A percentile compares a stretch with the other conserved stretches of the same genome.
phyloP scores from a whole-genome alignment of 2,113 vertebrate genomes.

The Hydrolagus affinis region DNA sequence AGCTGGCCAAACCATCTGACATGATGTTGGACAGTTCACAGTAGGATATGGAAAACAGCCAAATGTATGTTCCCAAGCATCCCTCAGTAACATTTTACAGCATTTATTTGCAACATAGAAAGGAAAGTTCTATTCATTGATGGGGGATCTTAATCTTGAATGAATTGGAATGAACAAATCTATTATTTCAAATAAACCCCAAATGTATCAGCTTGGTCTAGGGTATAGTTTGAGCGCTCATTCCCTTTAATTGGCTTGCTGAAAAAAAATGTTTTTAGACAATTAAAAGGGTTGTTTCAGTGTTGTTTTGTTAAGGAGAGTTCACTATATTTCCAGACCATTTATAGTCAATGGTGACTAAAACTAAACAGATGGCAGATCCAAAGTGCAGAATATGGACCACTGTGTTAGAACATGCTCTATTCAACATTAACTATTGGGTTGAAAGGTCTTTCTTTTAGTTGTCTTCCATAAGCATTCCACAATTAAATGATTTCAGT shows the following conservation, averaged over 20 bases:
- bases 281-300: background rate
- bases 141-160: background rate
- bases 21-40: background rate
- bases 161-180: background rate
- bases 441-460: background rate
- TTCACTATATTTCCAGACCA: background rate
- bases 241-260: background rate
- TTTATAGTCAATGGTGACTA: background rate
- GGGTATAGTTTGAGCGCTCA: background rate
- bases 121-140: background rate
- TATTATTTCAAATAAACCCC: background rate
- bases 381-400: background rate
- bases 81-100: background rate
- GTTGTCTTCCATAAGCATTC: background rate
- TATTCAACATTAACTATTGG: background rate
- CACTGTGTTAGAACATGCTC: background rate
- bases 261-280: background rate
- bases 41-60: background rate
- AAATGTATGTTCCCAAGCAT: background rate
- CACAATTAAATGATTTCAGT: background rate
- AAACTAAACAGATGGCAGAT: background rate
- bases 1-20: background rate
- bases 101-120: background rate
- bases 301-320: background rate
- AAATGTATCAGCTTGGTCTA: too few relatives aligned